phyloP scores from a whole-genome alignment of 1,140 invertebrate species.

The Batillaria attramentaria region DNA sequence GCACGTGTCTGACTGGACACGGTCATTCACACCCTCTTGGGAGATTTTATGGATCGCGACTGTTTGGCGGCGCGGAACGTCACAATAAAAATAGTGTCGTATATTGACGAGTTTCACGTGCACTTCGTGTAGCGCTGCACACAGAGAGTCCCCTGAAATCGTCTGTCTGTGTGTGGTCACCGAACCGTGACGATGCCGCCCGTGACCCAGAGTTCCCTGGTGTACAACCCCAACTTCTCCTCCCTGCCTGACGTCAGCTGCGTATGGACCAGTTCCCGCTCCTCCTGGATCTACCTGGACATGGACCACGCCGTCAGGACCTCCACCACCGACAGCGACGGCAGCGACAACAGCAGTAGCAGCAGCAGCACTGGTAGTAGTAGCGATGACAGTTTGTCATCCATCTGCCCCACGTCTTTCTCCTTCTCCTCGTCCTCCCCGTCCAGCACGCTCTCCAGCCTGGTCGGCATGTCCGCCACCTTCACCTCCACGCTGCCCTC shows the following conservation, averaged over 20 bases:
- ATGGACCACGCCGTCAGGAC: constrained; percentile 34
- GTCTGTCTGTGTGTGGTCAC: too few species aligned
- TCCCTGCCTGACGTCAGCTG: constrained; percentile 24
- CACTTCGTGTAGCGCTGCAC: too few species aligned
- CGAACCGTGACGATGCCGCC: constrained; percentile 21
- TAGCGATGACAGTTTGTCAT: background rate
- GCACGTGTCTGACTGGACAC: background rate
- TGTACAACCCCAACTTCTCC: constrained; percentile 9
- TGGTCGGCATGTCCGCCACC: background rate
- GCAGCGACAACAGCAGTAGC: background rate
- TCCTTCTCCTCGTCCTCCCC: background rate
- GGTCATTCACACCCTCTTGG: background rate
- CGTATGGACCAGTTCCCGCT: constrained; percentile 40
- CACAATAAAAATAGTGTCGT: too few species aligned
- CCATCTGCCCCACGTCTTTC: background rate
- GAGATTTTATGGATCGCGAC: too few species aligned
- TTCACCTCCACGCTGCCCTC: background rate
- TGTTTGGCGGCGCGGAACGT: too few species aligned
- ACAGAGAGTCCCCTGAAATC: too few species aligned
- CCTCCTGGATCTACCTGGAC: constrained; percentile 50
- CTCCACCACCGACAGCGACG: constrained; percentile 10
- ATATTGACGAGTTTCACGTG: too few species aligned
- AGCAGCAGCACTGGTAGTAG: background rate
- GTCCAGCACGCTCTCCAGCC: background rate
- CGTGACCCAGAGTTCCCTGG: constrained; percentile 22